phyloP scores from a whole-genome alignment of 2,113 vertebrate genomes.

The Phaethon lepturus region DNA sequence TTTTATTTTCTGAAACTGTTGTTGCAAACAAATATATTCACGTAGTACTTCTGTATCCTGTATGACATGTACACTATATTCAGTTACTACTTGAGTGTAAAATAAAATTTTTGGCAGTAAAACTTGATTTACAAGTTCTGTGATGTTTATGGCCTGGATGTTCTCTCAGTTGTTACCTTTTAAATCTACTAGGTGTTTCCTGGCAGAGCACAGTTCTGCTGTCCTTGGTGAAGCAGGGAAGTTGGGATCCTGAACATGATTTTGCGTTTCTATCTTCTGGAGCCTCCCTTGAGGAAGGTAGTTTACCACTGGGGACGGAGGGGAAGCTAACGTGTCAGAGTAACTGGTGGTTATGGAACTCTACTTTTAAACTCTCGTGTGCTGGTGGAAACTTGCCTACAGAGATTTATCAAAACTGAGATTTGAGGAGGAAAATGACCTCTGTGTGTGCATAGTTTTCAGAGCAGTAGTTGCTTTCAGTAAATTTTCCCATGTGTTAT shows the following conservation, averaged over 20 bases:
- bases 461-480: neutral
- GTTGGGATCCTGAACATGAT: neutral
- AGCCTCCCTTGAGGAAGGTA: neutral
- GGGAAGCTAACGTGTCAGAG: neutral
- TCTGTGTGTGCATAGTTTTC: neutral
- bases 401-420: neutral
- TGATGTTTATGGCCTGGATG: neutral
- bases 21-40: neutral
- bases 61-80: neutral
- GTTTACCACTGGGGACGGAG: neutral
- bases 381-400: neutral
- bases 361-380: neutral
- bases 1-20: conserved; percentile 2
- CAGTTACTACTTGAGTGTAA: neutral
- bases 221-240: neutral
- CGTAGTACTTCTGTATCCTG: neutral
- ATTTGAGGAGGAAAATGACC: neutral
- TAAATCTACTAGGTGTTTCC: neutral
- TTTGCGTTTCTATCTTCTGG: neutral
- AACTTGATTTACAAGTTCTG: neutral
- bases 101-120: conserved; percentile 36
- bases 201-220: neutral
- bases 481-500: neutral
- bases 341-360: neutral
- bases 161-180: neutral